A percentile compares a stretch with the other conserved stretches of the same genome.
phyloP scores from a whole-genome alignment of 2,797 vertebrate genomes.

The Rhynchonycteris naso region DNA sequence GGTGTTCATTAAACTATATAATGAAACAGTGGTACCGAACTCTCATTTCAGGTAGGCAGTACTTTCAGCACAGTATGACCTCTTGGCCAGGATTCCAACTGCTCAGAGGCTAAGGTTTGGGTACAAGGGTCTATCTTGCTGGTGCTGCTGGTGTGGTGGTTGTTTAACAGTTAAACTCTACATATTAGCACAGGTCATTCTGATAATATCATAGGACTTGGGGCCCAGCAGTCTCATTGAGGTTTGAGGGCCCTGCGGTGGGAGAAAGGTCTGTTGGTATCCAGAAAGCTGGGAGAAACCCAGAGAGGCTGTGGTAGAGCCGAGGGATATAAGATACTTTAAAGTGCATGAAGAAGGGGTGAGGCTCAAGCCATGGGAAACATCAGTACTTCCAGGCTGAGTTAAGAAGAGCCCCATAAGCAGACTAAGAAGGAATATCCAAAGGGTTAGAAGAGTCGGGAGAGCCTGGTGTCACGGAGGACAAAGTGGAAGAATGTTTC shows the following conservation, averaged over 20 bases:
- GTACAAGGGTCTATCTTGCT: accelerated
- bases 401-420: neutral
- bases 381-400: too few relatives aligned
- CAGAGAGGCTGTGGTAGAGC: neutral
- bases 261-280: neutral
- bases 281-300: neutral
- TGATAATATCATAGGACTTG: neutral
- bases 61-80: neutral
- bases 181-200: neutral
- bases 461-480: neutral
- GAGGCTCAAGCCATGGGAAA: neutral
- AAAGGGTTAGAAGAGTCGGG: neutral
- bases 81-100: neutral
- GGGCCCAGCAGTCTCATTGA: neutral
- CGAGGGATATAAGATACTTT: neutral
- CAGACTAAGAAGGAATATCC: neutral
- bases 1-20: constrained; percentile 53
- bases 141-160: neutral
- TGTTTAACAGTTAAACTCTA: neutral
- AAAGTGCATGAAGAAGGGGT: neutral
- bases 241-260: neutral
- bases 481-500: neutral
- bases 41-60: neutral
- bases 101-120: neutral
- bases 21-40: accelerated